phyloP scores from a whole-genome alignment of 2,888 invertebrate genomes.

The Cheilosia scutellata region DNA sequence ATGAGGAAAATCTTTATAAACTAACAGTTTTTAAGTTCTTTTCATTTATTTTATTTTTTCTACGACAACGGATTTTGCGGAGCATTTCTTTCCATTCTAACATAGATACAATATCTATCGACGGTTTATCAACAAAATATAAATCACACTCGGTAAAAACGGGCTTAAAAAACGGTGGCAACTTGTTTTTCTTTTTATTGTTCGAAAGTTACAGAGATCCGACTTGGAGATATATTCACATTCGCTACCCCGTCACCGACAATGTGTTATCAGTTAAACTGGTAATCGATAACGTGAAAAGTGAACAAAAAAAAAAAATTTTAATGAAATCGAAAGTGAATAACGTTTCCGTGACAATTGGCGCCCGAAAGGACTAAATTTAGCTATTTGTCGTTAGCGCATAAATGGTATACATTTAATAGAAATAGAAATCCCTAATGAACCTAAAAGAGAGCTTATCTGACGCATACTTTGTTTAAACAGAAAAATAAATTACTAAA shows the following conservation, averaged over 20 bases:
- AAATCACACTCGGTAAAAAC: constrained; percentile 8
- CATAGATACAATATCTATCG: constrained; percentile 9
- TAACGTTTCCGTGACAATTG: constrained; percentile 33
- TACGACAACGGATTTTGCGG: constrained; percentile 54
- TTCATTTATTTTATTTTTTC: constrained; percentile 23
- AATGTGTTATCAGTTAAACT: constrained; percentile 48
- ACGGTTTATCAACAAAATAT: constrained; percentile 23
- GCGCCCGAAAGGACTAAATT: constrained; percentile 66
- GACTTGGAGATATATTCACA: constrained; percentile 22
- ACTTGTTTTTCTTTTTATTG: background rate
- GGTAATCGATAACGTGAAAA: constrained; percentile 60
- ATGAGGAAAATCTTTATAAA: constrained; percentile 32
- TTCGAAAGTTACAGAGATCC: background rate
- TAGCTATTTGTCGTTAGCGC: background rate
- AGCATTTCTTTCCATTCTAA: constrained; percentile 30
- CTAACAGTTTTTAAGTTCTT: constrained; percentile 32
- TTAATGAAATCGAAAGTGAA: constrained; percentile 57
- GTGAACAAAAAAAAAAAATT: constrained; percentile 4
- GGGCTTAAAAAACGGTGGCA: constrained; percentile 7
- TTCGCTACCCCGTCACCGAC: constrained; percentile 21
- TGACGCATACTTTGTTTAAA: constrained; percentile 34
- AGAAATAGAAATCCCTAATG: constrained; percentile 23
- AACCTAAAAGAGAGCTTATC: constrained; percentile 46
- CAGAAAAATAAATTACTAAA: constrained; percentile 31
- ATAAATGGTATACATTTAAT: background rate